These are phyloP conservation scores for Cygnus buccinator DNA, from an alignment of 2,113 vertebrate genomes.

Conservation along the genomic window DNA sequence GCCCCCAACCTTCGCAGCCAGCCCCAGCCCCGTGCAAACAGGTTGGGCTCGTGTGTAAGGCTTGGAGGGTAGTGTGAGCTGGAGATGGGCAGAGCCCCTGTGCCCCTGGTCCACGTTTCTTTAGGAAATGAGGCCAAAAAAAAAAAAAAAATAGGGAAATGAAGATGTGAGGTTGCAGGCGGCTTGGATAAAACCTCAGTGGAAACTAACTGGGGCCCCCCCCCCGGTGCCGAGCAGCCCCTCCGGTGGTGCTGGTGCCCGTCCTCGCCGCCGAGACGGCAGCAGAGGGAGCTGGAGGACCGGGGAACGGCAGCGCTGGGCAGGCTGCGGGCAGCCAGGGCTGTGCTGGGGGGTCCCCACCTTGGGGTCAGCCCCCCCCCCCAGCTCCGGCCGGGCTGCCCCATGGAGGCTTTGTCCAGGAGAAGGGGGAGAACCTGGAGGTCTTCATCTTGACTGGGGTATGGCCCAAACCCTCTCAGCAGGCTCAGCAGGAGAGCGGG, in stretches of 20 bases:
- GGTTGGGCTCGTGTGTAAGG: no score
- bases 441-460: background rate
- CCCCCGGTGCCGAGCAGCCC: no score
- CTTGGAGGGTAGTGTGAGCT: no score
- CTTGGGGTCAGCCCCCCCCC: no score
- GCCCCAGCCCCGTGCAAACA: background rate
- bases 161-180: background rate
- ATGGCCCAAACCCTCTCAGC: background rate
- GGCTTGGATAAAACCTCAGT: no score
- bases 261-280: background rate
- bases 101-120: background rate
- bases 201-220: no score
- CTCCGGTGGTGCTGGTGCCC: no score
- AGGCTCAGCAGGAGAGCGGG: background rate
- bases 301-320: background rate
- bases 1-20: background rate
- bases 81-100: background rate
- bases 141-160: background rate
- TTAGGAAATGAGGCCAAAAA: background rate
- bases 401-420: no score
- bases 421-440: background rate
- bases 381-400: no score
- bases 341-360: background rate
- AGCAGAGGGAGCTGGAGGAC: constrained; percentile 74
- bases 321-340: background rate